phyloP scores from a whole-genome alignment of 2,113 vertebrate species.

The Scophthalmus maximus region DNA sequence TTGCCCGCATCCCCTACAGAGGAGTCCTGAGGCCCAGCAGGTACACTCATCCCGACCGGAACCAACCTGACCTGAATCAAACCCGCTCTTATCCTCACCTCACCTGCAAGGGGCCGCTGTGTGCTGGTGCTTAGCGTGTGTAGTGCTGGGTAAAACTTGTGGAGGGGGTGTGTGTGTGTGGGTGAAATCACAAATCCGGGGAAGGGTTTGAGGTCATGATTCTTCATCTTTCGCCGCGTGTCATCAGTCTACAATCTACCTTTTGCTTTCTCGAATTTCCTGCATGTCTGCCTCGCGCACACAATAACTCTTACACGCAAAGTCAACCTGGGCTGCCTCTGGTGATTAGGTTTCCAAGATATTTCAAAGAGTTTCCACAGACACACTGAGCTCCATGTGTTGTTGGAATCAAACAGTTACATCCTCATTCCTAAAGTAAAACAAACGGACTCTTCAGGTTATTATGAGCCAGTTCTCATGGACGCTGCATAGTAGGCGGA shows the following conservation, averaged over 20 bases:
- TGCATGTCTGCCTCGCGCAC: conserved; percentile 43
- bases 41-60: conserved; percentile 85
- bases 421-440: conserved; percentile 52
- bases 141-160: conserved; percentile 21
- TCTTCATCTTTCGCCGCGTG: conserved; percentile 43
- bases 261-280: conserved; percentile 32
- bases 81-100: conserved; percentile 72
- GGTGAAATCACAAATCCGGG: conserved; percentile 41
- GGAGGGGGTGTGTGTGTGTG: conserved; percentile 47
- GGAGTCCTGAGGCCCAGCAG: conserved; percentile 97
- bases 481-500: conserved; percentile 31
- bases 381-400: conserved; percentile 35
- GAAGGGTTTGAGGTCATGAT: conserved; percentile 61
- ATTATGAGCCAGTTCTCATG: conserved; percentile 41
- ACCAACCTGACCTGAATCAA: conserved; percentile 58
- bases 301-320: conserved; percentile 19
- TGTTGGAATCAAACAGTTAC: conserved; percentile 45
- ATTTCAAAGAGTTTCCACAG: conserved; percentile 58
- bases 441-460: conserved; percentile 40
- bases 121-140: conserved; percentile 52
- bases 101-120: conserved; percentile 51
- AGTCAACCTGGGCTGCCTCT: conserved; percentile 10
- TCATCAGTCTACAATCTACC: conserved; percentile 13
- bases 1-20: conserved; percentile 97
- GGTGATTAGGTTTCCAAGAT: conserved; percentile 44